These are phyloP conservation scores for Isoperla grammatica DNA, from an alignment of 2,888 invertebrate species.

Conservation along the genomic window DNA sequence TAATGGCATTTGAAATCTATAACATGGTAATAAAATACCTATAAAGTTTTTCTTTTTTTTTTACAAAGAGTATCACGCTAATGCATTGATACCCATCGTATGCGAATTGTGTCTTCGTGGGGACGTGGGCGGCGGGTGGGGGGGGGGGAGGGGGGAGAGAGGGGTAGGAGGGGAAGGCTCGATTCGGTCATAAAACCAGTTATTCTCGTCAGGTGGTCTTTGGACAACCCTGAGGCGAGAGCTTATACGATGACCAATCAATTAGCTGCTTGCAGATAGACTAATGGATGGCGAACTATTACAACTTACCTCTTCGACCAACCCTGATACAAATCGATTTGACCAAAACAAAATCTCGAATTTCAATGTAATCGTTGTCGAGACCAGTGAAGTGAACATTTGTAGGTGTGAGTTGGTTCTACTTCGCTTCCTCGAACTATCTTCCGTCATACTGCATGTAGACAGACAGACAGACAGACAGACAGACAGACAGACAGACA, in stretches of 20 bases:
- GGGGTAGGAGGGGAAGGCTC: background rate
- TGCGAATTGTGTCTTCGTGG: background rate
- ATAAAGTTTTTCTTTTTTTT: slow-evolving; percentile 8
- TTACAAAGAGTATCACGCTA: slow-evolving; percentile 7
- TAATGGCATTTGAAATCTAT: slow-evolving; percentile 10
- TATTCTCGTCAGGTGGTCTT: slow-evolving; percentile 14
- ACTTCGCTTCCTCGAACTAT: too few relatives aligned
- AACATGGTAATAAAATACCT: slow-evolving; percentile 9
- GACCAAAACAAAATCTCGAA: slow-evolving; percentile 4
- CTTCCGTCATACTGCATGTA: too few relatives aligned
- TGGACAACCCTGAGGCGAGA: slow-evolving; percentile 13
- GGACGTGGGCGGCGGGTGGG: background rate
- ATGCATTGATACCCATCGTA: slow-evolving; percentile 13
- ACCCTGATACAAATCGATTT: slow-evolving; percentile 16
- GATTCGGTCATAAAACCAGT: background rate
- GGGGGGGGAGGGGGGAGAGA: background rate
- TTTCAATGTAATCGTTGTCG: background rate
- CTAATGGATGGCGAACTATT: slow-evolving; percentile 1
- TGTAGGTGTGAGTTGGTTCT: too few relatives aligned
- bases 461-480: too few relatives aligned
- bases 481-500: too few relatives aligned
- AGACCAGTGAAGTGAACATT: too few relatives aligned
- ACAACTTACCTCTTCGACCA: background rate
- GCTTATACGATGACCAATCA: slow-evolving; percentile 2
- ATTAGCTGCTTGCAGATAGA: slow-evolving; percentile 1